These are phyloP conservation scores for Melanophora roralis DNA, from an alignment of 2,888 invertebrate genomes.

Conservation along the genomic window DNA sequence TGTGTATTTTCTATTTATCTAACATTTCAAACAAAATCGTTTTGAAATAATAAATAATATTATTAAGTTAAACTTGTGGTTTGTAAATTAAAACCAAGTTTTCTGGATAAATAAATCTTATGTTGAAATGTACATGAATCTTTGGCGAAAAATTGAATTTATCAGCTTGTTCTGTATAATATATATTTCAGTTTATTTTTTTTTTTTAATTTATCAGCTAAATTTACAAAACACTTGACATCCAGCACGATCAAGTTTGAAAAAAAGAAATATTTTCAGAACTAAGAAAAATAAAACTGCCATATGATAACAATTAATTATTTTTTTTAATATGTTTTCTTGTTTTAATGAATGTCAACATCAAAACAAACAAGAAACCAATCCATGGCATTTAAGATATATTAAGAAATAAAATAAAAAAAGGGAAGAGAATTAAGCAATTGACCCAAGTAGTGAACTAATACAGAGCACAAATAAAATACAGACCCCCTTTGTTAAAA, in stretches of 20 bases:
- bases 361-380: conserved; percentile 21
- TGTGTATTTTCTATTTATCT: no score
- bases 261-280: not conserved
- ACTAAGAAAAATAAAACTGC: not conserved
- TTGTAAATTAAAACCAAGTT: no score
- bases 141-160: no score
- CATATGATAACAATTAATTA: conserved; percentile 32
- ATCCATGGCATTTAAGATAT: conserved; percentile 40
- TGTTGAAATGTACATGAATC: no score
- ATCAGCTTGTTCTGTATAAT: no score
- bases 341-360: conserved; percentile 40
- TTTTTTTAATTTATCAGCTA: not conserved
- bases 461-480: not conserved
- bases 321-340: not conserved
- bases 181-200: no score
- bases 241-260: not conserved
- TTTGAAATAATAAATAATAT: no score
- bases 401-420: not conserved
- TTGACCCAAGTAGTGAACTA: conserved; percentile 21
- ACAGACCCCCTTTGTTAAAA: not conserved
- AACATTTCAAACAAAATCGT: no score
- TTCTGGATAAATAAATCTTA: no score
- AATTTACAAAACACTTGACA: not conserved
- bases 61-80: no score
- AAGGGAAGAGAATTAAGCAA: conserved; percentile 12